These are phyloP conservation scores for Natator depressus DNA, from an alignment of 2,113 vertebrate species.

Conservation along the genomic window DNA sequence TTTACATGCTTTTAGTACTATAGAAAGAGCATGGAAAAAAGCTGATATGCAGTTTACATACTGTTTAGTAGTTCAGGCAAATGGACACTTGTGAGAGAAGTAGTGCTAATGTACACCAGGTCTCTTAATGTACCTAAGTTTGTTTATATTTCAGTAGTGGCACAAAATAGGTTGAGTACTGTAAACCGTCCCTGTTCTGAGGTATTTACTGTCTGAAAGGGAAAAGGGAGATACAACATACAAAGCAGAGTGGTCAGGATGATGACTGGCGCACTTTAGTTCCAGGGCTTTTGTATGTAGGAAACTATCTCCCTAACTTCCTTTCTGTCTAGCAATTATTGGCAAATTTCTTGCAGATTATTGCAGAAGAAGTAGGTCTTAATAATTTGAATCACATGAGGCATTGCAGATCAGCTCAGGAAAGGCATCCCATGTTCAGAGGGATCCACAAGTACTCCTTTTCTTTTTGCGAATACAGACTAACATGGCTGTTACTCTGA, in stretches of 20 bases:
- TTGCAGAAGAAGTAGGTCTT: background rate
- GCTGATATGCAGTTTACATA: background rate
- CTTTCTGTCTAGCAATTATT: background rate
- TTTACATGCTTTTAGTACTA: background rate
- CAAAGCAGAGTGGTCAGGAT: background rate
- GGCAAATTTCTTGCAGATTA: background rate
- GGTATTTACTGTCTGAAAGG: background rate
- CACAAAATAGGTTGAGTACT: background rate
- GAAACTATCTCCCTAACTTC: background rate
- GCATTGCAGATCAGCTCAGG: background rate
- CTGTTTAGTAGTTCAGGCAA: background rate
- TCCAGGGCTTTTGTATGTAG: no score
- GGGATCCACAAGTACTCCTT: no score
- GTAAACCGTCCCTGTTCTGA: background rate
- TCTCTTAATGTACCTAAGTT: background rate
- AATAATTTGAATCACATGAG: background rate
- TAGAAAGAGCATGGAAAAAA: background rate
- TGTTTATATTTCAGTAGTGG: fast-evolving
- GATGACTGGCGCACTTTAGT: no score
- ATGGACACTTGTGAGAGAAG: background rate
- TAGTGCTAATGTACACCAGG: background rate
- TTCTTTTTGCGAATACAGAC: no score
- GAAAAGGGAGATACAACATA: background rate
- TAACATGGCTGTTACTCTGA: no score
- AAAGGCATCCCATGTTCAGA: background rate